Evolutionary conservation across 1,140 invertebrate genomes (phyloP).

Genomic region (Galleria mellonella): DNA sequence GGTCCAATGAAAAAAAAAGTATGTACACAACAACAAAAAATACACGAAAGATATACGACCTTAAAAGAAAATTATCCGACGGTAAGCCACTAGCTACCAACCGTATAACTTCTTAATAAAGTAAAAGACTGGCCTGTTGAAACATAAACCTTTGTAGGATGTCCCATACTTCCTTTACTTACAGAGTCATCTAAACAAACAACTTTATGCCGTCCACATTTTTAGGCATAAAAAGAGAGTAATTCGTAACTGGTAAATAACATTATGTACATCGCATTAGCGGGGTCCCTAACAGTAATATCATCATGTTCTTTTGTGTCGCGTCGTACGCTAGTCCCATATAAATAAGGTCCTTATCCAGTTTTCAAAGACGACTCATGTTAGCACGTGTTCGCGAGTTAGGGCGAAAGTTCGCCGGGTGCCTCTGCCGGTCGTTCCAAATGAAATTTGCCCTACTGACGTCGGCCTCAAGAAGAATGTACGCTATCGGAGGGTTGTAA

Average conservation of each 20-base stretch:
- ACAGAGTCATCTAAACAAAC: neutral
- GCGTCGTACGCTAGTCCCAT: conserved; percentile 60
- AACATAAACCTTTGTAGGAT: too few relatives aligned
- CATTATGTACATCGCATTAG: conserved; percentile 61
- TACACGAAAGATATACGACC: too few relatives aligned
- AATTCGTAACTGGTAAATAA: conserved; percentile 40
- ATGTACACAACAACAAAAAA: too few relatives aligned
- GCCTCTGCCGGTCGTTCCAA: conserved; percentile 31
- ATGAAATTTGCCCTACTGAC: conserved; percentile 66
- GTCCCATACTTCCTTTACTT: too few relatives aligned
- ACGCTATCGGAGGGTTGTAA: neutral
- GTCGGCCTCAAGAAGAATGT: conserved; percentile 18
- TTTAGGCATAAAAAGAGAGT: conserved; percentile 23
- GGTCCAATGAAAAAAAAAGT: too few relatives aligned
- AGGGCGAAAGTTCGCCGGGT: conserved; percentile 39
- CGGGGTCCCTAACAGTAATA: conserved; percentile 52
- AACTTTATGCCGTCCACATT: conserved; percentile 5
- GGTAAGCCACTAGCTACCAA: too few relatives aligned
- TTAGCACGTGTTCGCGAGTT: conserved; percentile 62
- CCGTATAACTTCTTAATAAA: too few relatives aligned
- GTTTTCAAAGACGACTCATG: conserved; percentile 64
- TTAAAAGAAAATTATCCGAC: too few relatives aligned
- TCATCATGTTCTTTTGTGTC: conserved; percentile 62
- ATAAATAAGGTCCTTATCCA: conserved; percentile 69
- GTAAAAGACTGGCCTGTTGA: too few relatives aligned